phyloP scores from a whole-genome alignment of 2,113 vertebrate species.

The Oxygymnocypris stewartii region DNA sequence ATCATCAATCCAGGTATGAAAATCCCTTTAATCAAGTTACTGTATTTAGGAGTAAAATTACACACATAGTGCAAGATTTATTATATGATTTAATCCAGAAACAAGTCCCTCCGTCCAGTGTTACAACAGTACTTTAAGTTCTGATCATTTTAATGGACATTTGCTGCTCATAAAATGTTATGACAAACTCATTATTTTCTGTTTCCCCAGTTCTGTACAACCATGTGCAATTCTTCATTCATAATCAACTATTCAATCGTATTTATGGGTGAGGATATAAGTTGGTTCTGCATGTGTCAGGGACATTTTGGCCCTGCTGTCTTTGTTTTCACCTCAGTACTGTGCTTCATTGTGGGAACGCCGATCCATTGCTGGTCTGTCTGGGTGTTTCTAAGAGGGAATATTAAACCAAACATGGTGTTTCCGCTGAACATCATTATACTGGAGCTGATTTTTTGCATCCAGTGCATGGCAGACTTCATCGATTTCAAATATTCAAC shows the following conservation, averaged over 20 bases:
- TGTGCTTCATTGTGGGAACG: conserved; percentile 29
- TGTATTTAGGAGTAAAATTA: neutral
- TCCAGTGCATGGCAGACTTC: neutral
- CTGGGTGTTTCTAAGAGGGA: neutral
- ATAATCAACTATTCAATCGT: neutral
- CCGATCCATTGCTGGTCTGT: conserved; percentile 35
- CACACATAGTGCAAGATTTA: too few relatives aligned
- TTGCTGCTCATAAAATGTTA: neutral
- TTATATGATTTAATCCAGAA: neutral
- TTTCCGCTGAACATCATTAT: conserved; percentile 24
- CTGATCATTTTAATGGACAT: neutral
- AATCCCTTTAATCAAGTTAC: neutral
- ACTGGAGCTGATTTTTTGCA: conserved; percentile 34
- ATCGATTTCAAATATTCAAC: neutral
- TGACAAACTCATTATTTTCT: neutral
- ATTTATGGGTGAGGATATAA: too few relatives aligned
- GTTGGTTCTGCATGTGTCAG: neutral
- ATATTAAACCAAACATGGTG: conserved; percentile 26
- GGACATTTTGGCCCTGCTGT: neutral
- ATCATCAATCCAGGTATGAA: conserved; percentile 13
- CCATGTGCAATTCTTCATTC: conserved; percentile 23
- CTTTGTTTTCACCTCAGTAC: too few relatives aligned
- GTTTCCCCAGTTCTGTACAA: neutral
- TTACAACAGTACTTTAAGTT: neutral
- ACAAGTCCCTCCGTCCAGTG: neutral